Base-by-base conservation (phyloP, 2,113 vertebrate genomes). In the Saguinus midas region DNA sequence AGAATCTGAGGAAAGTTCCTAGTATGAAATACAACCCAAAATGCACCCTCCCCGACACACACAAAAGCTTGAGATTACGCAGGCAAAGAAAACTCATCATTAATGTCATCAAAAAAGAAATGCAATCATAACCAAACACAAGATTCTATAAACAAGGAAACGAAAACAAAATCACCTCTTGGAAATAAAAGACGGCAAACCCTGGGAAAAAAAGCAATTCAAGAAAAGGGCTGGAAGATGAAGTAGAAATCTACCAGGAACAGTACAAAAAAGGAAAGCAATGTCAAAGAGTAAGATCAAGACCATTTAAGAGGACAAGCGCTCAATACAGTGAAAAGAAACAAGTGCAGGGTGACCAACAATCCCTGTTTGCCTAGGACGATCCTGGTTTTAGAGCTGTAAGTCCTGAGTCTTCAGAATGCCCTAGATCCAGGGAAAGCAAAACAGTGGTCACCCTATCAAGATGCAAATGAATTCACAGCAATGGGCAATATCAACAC, bases 241-340 rank as follows among this genome's bases (percentile, higher is more conserved):
- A 72, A 79, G 43, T 72, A 91, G 79, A 75, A 90, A 94, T 45
- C 45, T 83, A 94, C 12, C 14, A 94, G 35, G 78, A 96, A 92
- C 1, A 75, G 2, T 82, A 55, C 87, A 48, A 61, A 91, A 82
- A 70, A n/a, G 17, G 0, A 91, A 90, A 89, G 16, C 43, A 88
- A 57, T 21, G 48, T 16, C 5, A 87, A 61, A 72, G n/a, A n/a
- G 12, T 29, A 58, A 55, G 17, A 55, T n/a, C 18, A 92, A 70
- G 73, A 72, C 10, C 37, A 58, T 72, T 11, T 6, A 92, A 81
- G 29, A 76, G 17, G 14, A 82, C 14, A 81, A 57, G 75, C 18
- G 57, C 57, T 27, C n/a, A 87, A 57, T 0, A 73, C 43, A 83
- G 23, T 48, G 25, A 23, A 78, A 87, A 82, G 16, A 83, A 85